Evolutionary conservation across 30 jellyfish, hydroid and myxozoan species (phyloP), one percentile per base, ranked within the genome.

Genomic region (Chrysaora quinquecirrha): DNA sequence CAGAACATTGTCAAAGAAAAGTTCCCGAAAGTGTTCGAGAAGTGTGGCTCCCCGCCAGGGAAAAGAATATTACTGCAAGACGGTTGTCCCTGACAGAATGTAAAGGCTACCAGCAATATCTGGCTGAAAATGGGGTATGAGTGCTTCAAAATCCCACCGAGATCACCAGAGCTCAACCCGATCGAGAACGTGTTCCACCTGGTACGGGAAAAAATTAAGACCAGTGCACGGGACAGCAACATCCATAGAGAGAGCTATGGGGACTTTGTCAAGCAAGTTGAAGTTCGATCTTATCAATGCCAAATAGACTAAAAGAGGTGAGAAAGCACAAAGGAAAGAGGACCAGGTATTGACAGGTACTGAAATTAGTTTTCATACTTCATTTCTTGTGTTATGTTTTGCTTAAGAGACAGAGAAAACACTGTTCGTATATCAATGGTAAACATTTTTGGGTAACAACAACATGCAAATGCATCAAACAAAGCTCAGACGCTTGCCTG

Each of bases 151-250:
- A 71, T 71, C 14, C 83, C 83, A 9, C 78, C 0, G 6, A 16
- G 83, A 0, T 71, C 83, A 14, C 83, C 83, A 0, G 83, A 71
- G n/a, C 23, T 71, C 24, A 71, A 71, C 30, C 30, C 76, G 9
- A 71, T 71, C 30, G 83, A 43, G 23, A 71, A 71, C 23, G 11
- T 71, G 30, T 71, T 71, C 12, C 83, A 34, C 46, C 21, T 31
- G 30, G 23, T 71, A 6, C 78, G 85, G 48, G 12, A 12, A 38
- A 21, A 73, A 47, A 76, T 73, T 6, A 20, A 33, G 9, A 47
- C 20, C 23, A 76, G 46, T 46, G 75, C 85, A 33, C 6, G 14
- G 54, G 54, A 38, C 14, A 6, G 14, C 6, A 38, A 38, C 54
- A 38, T 38, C 14, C 6, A 6, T 3, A 38, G 14, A 14, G 54